Evolutionary conservation across 2,888 invertebrate genomes (phyloP).

Genomic region (Brenthis daphne): DNA sequence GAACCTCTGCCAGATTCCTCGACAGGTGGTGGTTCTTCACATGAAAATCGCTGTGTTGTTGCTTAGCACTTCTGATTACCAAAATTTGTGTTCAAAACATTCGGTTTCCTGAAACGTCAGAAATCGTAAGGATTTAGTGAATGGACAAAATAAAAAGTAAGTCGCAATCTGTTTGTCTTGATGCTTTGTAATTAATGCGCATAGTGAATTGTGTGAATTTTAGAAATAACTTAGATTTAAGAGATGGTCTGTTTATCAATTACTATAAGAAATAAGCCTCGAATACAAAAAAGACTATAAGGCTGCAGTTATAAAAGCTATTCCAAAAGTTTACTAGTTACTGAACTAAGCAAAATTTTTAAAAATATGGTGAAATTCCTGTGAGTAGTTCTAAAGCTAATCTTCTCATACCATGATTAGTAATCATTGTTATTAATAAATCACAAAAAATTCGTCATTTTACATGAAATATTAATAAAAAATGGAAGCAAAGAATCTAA

Average conservation of each 20-base stretch:
- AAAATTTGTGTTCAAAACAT: slow-evolving; percentile 40
- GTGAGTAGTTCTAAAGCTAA: neutral
- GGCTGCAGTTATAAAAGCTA: too few species aligned
- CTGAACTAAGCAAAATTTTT: too few species aligned
- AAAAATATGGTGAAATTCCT: neutral
- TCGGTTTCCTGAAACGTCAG: slow-evolving; percentile 27
- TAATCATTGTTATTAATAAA: too few species aligned
- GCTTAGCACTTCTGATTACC: slow-evolving; percentile 61
- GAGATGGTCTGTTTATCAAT: too few species aligned
- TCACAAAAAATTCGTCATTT: neutral
- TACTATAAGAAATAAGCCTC: too few species aligned
- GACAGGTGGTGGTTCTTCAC: slow-evolving; percentile 61
- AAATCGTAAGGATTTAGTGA: slow-evolving; percentile 8
- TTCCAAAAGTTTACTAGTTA: too few species aligned
- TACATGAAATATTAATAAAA: neutral
- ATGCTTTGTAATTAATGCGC: slow-evolving; percentile 11
- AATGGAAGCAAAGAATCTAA: neutral
- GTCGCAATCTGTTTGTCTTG: neutral
- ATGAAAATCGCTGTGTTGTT: slow-evolving; percentile 72
- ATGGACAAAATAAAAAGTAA: neutral
- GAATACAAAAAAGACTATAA: too few species aligned
- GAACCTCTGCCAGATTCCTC: slow-evolving; percentile 70
- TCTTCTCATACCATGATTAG: too few species aligned
- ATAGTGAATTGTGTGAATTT: slow-evolving; percentile 14
- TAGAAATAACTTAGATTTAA: neutral